Percentiles rank a stretch among this genome's conserved stretches.
Evolutionary conservation across 2,797 vertebrate species (phyloP).

Genomic region (Melanotaenia parkinsoni): DNA sequence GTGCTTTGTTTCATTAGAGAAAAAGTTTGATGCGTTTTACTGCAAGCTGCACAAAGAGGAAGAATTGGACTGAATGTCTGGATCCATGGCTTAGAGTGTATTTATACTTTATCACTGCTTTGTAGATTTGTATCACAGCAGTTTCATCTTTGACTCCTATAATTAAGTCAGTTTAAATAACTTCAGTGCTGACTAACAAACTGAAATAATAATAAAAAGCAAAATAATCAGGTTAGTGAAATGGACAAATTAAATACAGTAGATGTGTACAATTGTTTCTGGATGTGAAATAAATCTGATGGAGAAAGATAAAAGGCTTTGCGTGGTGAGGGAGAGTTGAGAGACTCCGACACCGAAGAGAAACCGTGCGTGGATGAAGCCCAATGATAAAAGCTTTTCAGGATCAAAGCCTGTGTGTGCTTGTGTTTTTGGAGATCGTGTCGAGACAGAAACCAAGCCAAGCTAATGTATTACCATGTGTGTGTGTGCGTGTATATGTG

Average conservation of each 20-base stretch:
- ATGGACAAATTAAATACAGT: not conserved
- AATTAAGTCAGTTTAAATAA: not conserved
- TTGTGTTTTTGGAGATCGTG: slow-evolving; percentile 66
- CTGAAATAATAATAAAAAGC: not conserved
- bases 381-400: slow-evolving; percentile 62
- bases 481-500: slow-evolving; percentile 7
- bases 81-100: not conserved
- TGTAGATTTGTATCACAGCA: not conserved
- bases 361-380: slow-evolving; percentile 54
- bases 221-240: not conserved
- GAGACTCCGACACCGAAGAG: slow-evolving; percentile 16
- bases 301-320: slow-evolving; percentile 11
- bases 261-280: not conserved
- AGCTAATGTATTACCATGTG: slow-evolving; percentile 26
- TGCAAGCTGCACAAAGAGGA: not conserved
- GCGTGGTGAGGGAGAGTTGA: slow-evolving; percentile 15
- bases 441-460: slow-evolving; percentile 67
- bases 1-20: slow-evolving; percentile 39
- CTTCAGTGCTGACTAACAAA: not conserved
- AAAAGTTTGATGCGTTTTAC: slow-evolving; percentile 23
- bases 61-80: not conserved
- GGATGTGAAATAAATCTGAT: not conserved
- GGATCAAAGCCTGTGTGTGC: slow-evolving; percentile 69
- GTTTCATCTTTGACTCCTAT: not conserved
- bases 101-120: not conserved